These are phyloP conservation scores for Drosophila nebulosa DNA, from an alignment of 1,140 invertebrate genomes.

Conservation along the genomic window DNA sequence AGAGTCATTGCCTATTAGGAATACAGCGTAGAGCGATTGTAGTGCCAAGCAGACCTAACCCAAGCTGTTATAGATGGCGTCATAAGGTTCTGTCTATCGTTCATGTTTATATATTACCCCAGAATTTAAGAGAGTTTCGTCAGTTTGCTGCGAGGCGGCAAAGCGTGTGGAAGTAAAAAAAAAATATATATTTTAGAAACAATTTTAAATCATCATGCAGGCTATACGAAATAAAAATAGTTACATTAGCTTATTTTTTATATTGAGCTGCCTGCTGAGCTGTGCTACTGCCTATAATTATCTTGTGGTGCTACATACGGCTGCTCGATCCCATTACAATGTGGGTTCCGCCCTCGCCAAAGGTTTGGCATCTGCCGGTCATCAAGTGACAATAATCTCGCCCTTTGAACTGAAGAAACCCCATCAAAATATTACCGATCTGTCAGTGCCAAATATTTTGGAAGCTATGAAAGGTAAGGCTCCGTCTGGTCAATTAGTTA, in stretches of 20 bases:
- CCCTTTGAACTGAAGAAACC: constrained; percentile 81
- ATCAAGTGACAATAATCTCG: constrained; percentile 83
- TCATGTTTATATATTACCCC: constrained; percentile 21
- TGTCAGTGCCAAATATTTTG: constrained; percentile 47
- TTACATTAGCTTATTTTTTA: constrained; percentile 23
- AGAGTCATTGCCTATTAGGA: not conserved
- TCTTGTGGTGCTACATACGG: constrained; percentile 81
- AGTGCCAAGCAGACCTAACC: not conserved
- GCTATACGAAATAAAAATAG: constrained; percentile 26
- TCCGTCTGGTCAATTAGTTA: no score
- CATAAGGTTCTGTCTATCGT: not conserved
- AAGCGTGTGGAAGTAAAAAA: not conserved
- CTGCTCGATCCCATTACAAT: constrained; percentile 83
- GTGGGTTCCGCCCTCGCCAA: constrained; percentile 83
- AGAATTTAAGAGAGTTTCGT: constrained; percentile 4
- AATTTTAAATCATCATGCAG: constrained; percentile 4
- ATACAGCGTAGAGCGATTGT: not conserved
- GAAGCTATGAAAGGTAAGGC: constrained; percentile 44
- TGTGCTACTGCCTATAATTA: constrained; percentile 63
- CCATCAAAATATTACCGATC: constrained; percentile 82
- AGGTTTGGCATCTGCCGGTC: constrained; percentile 82
- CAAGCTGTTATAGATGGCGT: not conserved
- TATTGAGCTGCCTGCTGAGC: constrained; percentile 50
- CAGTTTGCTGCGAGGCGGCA: constrained; percentile 27
- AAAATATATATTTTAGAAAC: not conserved